Evolutionary conservation across 2,797 vertebrate genomes (phyloP).

Genomic region (Propithecus perrieri): DNA sequence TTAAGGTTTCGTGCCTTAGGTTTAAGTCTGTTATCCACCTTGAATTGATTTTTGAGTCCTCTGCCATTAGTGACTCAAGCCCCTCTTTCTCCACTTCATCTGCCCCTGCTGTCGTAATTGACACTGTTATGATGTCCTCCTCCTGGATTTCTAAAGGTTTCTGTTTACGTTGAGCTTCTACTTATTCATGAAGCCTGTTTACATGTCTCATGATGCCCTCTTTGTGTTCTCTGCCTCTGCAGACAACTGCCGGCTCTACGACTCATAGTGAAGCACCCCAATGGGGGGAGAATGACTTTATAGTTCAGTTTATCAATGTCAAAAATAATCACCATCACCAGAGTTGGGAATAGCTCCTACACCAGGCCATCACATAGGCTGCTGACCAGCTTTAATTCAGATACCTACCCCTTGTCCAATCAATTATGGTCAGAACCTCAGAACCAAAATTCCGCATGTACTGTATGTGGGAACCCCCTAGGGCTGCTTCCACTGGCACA

Average conservation of each 20-base stretch:
- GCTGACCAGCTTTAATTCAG: background rate
- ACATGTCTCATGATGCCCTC: background rate
- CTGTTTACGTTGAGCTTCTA: background rate
- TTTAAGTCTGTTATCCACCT: too few relatives aligned
- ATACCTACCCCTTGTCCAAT: background rate
- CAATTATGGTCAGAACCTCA: conserved; percentile 8
- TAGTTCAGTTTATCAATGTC: conserved; percentile 34
- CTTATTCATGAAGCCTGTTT: background rate
- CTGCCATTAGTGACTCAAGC: background rate
- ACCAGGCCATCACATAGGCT: background rate
- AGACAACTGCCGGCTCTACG: background rate
- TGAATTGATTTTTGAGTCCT: too few relatives aligned
- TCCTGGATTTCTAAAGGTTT: background rate
- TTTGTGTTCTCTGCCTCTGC: background rate
- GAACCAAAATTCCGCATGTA: conserved; percentile 11
- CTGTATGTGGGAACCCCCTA: background rate
- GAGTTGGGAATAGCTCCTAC: background rate
- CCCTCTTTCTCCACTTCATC: background rate
- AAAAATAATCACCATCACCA: conserved; percentile 7
- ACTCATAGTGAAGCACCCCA: background rate
- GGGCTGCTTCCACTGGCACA: background rate
- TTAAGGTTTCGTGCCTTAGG: too few relatives aligned
- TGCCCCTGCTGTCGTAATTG: background rate
- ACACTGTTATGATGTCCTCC: background rate
- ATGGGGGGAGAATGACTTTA: background rate